Percentiles rank a stretch among this genome's conserved stretches.
These are phyloP conservation scores for Aptenodytes patagonicus DNA, from an alignment of 2,113 vertebrate genomes.

Conservation along the genomic window DNA sequence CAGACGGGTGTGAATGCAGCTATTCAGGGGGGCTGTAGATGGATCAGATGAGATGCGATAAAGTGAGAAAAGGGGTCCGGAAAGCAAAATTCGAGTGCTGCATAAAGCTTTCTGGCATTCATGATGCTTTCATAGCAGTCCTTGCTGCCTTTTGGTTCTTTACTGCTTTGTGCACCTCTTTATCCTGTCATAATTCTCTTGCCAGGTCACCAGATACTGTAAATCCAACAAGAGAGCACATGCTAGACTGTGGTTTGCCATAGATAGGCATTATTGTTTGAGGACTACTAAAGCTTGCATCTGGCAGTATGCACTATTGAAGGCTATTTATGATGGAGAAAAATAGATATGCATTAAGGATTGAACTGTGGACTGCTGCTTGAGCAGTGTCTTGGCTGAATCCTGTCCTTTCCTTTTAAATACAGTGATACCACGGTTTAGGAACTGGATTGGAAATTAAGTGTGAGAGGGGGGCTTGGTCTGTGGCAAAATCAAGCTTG, in stretches of 20 bases:
- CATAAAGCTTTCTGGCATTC: not conserved
- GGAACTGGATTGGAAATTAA: not conserved
- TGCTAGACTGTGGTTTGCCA: not conserved
- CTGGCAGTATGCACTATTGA: not conserved
- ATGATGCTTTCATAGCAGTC: not conserved
- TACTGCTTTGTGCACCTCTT: not conserved
- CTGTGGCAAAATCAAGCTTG: not conserved
- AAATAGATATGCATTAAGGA: not conserved
- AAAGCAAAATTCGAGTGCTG: not conserved
- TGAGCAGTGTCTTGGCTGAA: not conserved
- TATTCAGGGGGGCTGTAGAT: not conserved
- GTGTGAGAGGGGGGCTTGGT: rapidly evolving
- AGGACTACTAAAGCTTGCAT: not conserved
- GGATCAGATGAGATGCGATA: rapidly evolving
- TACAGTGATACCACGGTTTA: not conserved
- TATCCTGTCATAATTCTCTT: not conserved
- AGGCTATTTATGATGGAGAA: rapidly evolving
- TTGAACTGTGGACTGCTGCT: not conserved
- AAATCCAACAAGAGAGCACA: not conserved
- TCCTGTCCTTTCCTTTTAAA: not conserved
- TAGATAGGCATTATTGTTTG: not conserved
- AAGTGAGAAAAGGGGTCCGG: not conserved
- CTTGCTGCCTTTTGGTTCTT: not conserved
- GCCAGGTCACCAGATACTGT: not conserved
- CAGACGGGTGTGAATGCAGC: not conserved